These are phyloP conservation scores for Hippasteria phrygiana DNA, from an alignment of 53 echinoderm and acorn worm genomes.

Conservation along the genomic window DNA sequence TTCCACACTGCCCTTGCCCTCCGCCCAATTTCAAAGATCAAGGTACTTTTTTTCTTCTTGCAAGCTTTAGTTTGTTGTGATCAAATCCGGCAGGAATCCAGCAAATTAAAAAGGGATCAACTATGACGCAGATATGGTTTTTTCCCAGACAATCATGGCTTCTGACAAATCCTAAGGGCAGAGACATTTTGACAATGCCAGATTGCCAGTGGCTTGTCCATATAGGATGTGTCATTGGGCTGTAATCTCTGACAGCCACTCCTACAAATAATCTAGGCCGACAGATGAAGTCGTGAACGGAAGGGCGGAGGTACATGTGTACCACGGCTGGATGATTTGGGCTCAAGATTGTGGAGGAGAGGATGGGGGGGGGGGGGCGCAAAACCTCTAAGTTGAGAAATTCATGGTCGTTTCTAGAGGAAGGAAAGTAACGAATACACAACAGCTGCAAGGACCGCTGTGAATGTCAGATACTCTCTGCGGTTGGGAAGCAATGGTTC, in stretches of 20 bases:
- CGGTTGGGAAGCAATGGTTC: background rate
- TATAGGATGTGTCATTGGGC: background rate
- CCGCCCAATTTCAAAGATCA: background rate
- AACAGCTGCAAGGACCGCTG: background rate
- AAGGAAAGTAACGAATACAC: background rate
- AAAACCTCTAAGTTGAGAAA: background rate
- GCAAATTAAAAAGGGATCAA: constrained; percentile 4
- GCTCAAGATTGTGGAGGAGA: constrained; percentile 25
- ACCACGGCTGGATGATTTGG: background rate
- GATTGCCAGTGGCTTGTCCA: no score
- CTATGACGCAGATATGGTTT: background rate
- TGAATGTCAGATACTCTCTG: background rate
- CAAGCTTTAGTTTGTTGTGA: background rate
- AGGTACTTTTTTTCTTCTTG: background rate
- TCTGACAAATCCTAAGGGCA: background rate
- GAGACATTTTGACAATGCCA: no score
- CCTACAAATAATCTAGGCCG: background rate
- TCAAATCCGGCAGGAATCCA: background rate
- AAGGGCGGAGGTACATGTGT: constrained; percentile 56
- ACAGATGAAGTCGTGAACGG: constrained; percentile 33
- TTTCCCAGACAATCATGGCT: background rate
- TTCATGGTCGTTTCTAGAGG: background rate
- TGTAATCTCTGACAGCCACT: background rate
- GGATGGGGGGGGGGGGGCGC: background rate
- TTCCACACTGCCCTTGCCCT: background rate